Evolutionary conservation across 2,113 vertebrate genomes (phyloP), one percentile per base, ranked within the genome.

Genomic region (Syrmaticus mikado): DNA sequence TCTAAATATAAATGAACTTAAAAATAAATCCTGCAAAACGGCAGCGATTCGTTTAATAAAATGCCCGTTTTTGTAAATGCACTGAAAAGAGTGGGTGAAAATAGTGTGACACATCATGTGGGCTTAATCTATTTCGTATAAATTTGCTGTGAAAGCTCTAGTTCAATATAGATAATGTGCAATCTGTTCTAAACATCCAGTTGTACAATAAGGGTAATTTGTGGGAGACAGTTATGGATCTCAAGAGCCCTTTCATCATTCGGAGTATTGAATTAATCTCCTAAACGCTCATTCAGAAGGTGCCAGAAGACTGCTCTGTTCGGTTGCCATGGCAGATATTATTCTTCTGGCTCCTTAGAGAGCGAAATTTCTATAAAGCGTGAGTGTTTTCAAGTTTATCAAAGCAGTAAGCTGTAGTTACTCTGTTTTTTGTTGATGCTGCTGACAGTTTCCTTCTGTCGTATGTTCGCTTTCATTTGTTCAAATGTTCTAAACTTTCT

Each of bases 141-240:
- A 92, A 93, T 84, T 89, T 88, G 84, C 85, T 89, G 41, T 66
- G 80, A 86, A 77, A 93, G 92, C 87, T 87, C 50, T 55, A 78
- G 84, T 94, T 93, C 89, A 82, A 80, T 89, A 41, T 60, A 67
- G 92, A 82, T 95, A 92, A 94, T 83, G 45, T 87, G 86, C 94
- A 94, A 71, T 92, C 96, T 92, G 94, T 95, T 93, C 87, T 82
- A 90, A 96, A 92, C 89, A 96, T 84, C 85, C 85, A 78, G 21
- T 89, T 95, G 92, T 90, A 96, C 72, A 79, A 85, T 97, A 94
- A 94, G 80, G 88, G 82, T 97, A 96, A 97, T 98, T 97, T 96
- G 92, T 96, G 89, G 83, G 92, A 96, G 93, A 91, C 93, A 86
- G 93, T 97, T 97, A 97, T 90, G 89, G 94, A 94, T 96, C 96